phyloP scores from a whole-genome alignment of 2,797 vertebrate genomes.

The Amniataba percoides region DNA sequence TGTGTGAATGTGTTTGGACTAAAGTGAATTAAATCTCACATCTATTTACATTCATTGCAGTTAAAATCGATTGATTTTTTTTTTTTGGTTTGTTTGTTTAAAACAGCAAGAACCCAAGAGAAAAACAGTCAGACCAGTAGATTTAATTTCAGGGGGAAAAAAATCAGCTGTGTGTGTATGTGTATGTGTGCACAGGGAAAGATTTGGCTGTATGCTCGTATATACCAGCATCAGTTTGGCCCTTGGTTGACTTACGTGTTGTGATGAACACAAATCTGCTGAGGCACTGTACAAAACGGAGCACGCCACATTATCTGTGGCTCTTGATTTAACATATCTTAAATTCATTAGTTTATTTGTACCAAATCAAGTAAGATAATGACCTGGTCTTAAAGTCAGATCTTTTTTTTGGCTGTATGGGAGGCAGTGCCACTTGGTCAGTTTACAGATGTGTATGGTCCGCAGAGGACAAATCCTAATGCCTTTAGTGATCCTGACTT shows the following conservation, averaged over 20 bases:
- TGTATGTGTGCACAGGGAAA: neutral
- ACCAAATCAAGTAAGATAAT: neutral
- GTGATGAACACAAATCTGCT: neutral
- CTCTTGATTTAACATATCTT: neutral
- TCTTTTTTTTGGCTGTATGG: neutral
- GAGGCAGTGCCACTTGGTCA: neutral
- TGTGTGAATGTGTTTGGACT: neutral
- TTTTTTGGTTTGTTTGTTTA: neutral
- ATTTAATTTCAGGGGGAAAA: neutral
- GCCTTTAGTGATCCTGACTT: neutral
- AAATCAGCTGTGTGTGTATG: neutral
- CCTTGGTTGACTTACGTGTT: conserved; percentile 1
- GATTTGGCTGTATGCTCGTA: neutral
- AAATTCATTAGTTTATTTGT: neutral
- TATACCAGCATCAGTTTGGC: neutral
- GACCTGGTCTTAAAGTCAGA: neutral
- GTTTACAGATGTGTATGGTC: neutral
- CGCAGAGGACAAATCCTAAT: neutral
- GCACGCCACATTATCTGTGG: neutral
- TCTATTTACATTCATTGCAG: neutral
- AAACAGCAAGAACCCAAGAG: neutral
- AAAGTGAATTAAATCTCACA: neutral
- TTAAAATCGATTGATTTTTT: neutral
- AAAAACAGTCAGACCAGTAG: neutral
- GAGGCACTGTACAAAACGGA: neutral